Evolutionary conservation across 2,113 vertebrate genomes (phyloP).

Genomic region (Rhipidura dahli): DNA sequence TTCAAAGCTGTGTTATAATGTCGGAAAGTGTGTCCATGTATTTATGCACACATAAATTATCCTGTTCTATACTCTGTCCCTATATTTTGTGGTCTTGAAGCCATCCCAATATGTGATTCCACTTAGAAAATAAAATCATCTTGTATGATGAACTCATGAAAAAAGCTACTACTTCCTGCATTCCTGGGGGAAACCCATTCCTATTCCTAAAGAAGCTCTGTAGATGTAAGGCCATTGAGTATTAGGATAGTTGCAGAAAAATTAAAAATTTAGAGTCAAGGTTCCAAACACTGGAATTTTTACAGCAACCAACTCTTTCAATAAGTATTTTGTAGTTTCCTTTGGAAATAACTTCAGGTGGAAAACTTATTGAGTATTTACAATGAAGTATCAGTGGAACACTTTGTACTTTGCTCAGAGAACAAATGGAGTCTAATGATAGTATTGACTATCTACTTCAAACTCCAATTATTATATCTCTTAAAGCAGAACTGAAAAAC

Average conservation of each 20-base stretch:
- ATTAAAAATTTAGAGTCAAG: not conserved
- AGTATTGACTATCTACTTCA: not conserved
- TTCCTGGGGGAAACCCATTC: not conserved
- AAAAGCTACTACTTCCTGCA: not conserved
- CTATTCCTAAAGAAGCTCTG: not conserved
- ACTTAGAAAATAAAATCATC: not conserved
- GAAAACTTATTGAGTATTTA: not conserved
- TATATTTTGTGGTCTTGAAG: not conserved
- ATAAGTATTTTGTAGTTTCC: not conserved
- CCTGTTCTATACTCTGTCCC: not conserved
- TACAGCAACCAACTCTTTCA: not conserved
- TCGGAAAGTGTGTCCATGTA: not conserved
- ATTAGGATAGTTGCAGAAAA: not conserved
- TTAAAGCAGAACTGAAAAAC: not conserved
- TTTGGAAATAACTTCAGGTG: not conserved
- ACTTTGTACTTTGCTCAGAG: not conserved
- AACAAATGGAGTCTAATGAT: not conserved
- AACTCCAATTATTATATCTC: not conserved
- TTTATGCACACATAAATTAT: too few species aligned
- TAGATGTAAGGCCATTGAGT: not conserved
- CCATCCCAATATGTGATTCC: not conserved
- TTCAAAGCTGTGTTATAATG: not conserved
- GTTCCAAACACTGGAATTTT: not conserved
- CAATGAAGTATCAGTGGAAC: not conserved
- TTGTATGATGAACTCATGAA: not conserved